Base-by-base conservation (phyloP, 2,888 invertebrate genomes). In the Campoplex capitator region DNA sequence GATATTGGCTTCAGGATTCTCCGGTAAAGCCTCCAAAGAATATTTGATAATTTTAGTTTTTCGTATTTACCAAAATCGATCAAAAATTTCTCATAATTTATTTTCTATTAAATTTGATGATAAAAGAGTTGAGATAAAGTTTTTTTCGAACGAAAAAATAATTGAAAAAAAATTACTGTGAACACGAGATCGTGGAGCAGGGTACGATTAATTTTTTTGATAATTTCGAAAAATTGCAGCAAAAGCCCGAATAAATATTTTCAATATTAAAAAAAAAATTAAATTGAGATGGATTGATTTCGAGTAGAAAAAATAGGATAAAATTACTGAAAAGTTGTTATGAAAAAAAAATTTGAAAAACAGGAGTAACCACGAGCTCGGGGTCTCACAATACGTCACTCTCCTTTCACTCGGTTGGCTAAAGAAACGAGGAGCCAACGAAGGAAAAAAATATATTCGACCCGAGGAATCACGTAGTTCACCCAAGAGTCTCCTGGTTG, bases 401-500 rank as follows among this genome's bases (percentile, higher is more conserved):
- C 83, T 85, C 77, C 48, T 75, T 86, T 70, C 77, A 76, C 79
- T 51, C 32, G 84, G 42, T 23, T 28, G 23, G 54, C 54, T 7
- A 68, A 78, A 38, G 32, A 48, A 28, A 35, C 65, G 48, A 51
- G 67, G 18, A 51, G 51, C 23, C 48, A 48, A 70, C 76, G 56
- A 56, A 23, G 79, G 77, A 82, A 86, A 45, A 80, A 85, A 88
- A 85, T 62, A 83, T 84, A 83, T 83, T 79, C 83, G 78, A 74
- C 83, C 75, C 62, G 73, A 62, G 85, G 74, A 80, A 74, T 86
- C 86, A 76, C 86, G 86, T 83, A 80, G 79, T 83, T 86, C 79
- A 83, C 84, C 80, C 84, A 65, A 76, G 88, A 70, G 67, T 74
- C 77, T 71, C 56, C 70, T 56, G 68, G 75, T 45, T 77, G 11